Evolutionary conservation across 2,797 vertebrate species (phyloP).

Genomic region (Cephalopachus bancanus): DNA sequence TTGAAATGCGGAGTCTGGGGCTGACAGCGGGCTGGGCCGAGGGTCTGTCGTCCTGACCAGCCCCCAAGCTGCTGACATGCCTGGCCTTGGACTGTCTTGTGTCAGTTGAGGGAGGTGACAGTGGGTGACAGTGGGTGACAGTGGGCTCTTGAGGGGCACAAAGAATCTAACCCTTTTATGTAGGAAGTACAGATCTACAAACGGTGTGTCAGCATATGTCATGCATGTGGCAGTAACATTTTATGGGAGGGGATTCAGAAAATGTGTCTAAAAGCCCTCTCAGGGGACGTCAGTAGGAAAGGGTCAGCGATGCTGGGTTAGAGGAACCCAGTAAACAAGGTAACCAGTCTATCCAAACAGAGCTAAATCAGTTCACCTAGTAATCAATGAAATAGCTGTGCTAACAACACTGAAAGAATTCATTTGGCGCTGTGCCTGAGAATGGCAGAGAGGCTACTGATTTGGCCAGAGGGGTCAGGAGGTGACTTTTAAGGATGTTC

Average conservation of each 20-base stretch:
- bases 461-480: background rate
- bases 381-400: background rate
- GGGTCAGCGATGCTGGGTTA: too few species aligned
- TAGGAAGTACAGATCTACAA: background rate
- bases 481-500: background rate
- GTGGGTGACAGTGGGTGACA: background rate
- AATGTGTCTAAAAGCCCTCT: background rate
- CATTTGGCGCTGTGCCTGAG: rapidly evolving
- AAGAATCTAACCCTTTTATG: background rate
- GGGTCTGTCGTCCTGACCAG: background rate
- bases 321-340: background rate
- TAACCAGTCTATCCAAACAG: background rate
- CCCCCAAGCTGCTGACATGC: rapidly evolving
- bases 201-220: background rate
- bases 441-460: background rate
- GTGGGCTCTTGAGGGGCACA: background rate
- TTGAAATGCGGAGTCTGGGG: too few species aligned
- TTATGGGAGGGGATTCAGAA: background rate
- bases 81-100: background rate
- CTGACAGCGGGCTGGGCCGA: too few species aligned
- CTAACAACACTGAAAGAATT: background rate
- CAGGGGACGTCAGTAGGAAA: background rate
- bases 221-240: background rate
- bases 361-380: background rate
- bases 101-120: background rate